Evolutionary conservation across 1,140 invertebrate species (phyloP).

Genomic region (Drosophila lini): DNA sequence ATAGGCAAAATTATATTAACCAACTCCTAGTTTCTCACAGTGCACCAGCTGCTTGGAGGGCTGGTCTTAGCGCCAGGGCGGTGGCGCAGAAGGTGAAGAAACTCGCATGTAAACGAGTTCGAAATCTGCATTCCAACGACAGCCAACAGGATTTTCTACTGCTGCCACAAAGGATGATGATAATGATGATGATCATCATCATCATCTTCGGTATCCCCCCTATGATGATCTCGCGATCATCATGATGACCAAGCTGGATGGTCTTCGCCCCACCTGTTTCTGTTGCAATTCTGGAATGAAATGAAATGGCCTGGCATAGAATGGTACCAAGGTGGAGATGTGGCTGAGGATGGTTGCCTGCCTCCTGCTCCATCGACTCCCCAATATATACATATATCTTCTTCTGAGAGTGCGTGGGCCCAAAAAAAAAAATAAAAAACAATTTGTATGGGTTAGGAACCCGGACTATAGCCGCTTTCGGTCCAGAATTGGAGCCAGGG

Average conservation of each 20-base stretch:
- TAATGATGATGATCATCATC: slow-evolving; percentile 1
- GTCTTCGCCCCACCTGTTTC: slow-evolving; percentile 44
- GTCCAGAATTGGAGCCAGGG: slow-evolving; percentile 11
- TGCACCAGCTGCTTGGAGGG: slow-evolving; percentile 6
- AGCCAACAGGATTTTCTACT: slow-evolving; percentile 68
- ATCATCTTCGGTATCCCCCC: neutral
- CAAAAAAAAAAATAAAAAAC: slow-evolving; percentile 12
- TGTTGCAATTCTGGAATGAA: slow-evolving; percentile 29
- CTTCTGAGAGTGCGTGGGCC: slow-evolving; percentile 42
- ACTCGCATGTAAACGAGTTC: slow-evolving; percentile 75
- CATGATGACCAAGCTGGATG: slow-evolving; percentile 23
- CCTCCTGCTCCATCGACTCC: neutral
- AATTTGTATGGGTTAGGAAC: slow-evolving; percentile 44
- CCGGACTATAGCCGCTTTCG: neutral
- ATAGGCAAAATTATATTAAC: neutral
- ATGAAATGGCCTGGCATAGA: slow-evolving; percentile 6
- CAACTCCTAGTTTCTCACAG: neutral
- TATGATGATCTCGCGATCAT: slow-evolving; percentile 13
- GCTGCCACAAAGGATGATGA: slow-evolving; percentile 23
- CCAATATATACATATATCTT: slow-evolving; percentile 12
- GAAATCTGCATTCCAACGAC: slow-evolving; percentile 71
- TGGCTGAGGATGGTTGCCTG: neutral
- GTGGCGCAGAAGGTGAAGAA: slow-evolving; percentile 45
- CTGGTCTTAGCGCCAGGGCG: slow-evolving; percentile 39
- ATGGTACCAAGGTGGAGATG: slow-evolving; percentile 1